Evolutionary conservation across 2,113 vertebrate species (phyloP), one percentile per base, ranked within the genome.

Genomic region (Synchiropus splendidus): DNA sequence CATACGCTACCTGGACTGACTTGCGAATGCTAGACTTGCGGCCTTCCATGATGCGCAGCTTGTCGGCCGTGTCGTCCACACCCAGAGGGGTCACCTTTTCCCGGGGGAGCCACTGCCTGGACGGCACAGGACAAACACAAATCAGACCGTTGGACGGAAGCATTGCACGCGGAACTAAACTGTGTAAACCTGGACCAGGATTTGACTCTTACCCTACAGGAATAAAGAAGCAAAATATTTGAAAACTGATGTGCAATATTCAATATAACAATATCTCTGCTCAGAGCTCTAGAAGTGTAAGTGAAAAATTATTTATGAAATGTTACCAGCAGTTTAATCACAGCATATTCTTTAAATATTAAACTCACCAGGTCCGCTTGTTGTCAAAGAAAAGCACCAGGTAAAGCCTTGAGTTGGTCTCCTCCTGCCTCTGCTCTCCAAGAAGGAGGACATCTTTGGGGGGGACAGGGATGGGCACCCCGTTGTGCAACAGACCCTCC

Each of bases 351-450:
- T 27, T 27, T 27, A 27, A 27, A 27, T n/a, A n/a, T n/a, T n/a
- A n/a, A 10, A 54, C 89, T 90, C 67, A 98, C 95, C 95, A 99
- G 36, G 95, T 99, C 50, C 95, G 89, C 71, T 98, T 99, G 83
- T 97, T 99, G 84, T 99, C 95, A 71, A 99, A 99, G 83, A 99
- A 99, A 59, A 99, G 91, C 75, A 99, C 92, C 58, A 98, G 87
- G 80, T 90, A 99, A 68, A 98, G 92, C 56, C 87, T 91, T 70
- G 92, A 90, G 6, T 66, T 74, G 39, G 85, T 83, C 66, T 99
- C 94, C 48, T 82, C 85, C 77, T 94, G 91, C 61, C 84, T 89
- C 83, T 91, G 90, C 69, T 97, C 90, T 17, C 93, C 93, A 72
- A 99, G 50, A 40, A 67, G 84, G 54, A 99, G 77, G 36, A 98